These are phyloP conservation scores for Masnerella sp. DNA, from an alignment of 2,888 invertebrate genomes.

Conservation along the genomic window DNA sequence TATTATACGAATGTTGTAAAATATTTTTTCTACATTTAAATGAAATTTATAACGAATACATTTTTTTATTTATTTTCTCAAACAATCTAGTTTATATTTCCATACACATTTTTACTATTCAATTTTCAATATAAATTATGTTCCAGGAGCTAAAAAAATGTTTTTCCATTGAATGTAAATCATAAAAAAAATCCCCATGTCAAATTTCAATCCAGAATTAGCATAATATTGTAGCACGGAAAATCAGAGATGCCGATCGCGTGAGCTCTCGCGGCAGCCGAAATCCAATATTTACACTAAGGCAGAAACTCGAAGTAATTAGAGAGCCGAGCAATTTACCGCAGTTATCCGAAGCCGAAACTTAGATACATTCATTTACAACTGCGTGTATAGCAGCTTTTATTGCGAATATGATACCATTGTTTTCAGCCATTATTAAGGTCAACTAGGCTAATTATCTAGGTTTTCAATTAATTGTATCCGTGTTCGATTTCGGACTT, in stretches of 20 bases:
- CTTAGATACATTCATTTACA: conserved; percentile 47
- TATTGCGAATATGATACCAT: conserved; percentile 29
- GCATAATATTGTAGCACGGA: conserved; percentile 62
- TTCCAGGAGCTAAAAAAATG: too few relatives aligned
- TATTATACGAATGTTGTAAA: too few relatives aligned
- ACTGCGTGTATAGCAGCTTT: conserved; percentile 33
- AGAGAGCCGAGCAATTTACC: conserved; percentile 65
- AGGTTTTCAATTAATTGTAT: neutral
- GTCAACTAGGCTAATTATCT: conserved; percentile 21
- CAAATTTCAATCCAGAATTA: conserved; percentile 52
- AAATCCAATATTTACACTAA: conserved; percentile 71
- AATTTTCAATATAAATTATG: too few relatives aligned
- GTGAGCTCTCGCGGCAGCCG: conserved; percentile 59
- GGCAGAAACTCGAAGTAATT: conserved; percentile 68
- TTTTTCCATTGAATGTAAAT: too few relatives aligned
- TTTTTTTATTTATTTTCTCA: too few relatives aligned
- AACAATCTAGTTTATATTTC: too few relatives aligned
- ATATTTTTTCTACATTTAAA: too few relatives aligned
- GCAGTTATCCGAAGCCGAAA: conserved; percentile 50
- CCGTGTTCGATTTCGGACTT: neutral
- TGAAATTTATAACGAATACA: too few relatives aligned
- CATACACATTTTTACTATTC: too few relatives aligned
- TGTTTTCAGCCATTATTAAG: conserved; percentile 30
- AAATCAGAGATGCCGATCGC: conserved; percentile 64
- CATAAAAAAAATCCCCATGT: too few relatives aligned